Evolutionary conservation across 1,140 invertebrate genomes (phyloP).

Genomic region (Nephila pilipes): DNA sequence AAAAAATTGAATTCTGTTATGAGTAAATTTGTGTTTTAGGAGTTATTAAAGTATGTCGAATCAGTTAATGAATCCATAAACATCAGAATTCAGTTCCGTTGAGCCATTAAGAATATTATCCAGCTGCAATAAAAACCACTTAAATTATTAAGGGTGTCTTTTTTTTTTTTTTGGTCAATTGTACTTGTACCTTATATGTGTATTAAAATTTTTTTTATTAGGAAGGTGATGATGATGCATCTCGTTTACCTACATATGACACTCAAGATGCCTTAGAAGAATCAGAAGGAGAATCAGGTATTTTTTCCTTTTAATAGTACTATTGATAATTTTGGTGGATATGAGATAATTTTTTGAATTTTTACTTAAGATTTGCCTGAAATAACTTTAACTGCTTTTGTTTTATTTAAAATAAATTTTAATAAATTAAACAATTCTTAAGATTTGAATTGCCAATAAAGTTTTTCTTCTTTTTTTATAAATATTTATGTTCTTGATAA

Average conservation of each 20-base stretch:
- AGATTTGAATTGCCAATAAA: not conserved
- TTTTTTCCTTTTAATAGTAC: not conserved
- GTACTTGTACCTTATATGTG: not conserved
- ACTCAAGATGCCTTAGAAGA: slow-evolving; percentile 65
- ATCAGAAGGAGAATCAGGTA: slow-evolving; percentile 77
- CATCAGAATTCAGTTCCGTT: too few species aligned
- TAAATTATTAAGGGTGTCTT: too few species aligned
- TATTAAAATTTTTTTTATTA: not conserved
- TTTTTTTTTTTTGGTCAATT: not conserved
- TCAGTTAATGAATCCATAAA: too few species aligned
- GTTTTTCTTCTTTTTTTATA: too few species aligned
- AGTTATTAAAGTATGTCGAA: too few species aligned
- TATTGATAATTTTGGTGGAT: not conserved
- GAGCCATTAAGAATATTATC: too few species aligned
- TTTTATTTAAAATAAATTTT: not conserved
- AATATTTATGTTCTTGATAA: too few species aligned
- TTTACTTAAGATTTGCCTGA: not conserved
- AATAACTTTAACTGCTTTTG: not conserved
- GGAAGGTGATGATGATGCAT: slow-evolving; percentile 66
- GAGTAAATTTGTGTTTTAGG: too few species aligned
- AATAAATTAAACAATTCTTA: not conserved
- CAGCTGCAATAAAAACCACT: too few species aligned
- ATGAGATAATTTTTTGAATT: not conserved
- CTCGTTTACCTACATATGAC: slow-evolving; percentile 47
- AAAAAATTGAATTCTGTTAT: too few species aligned